Base-by-base conservation (phyloP, 1,140 invertebrate genomes). In the Drosophila equinoxialis region DNA sequence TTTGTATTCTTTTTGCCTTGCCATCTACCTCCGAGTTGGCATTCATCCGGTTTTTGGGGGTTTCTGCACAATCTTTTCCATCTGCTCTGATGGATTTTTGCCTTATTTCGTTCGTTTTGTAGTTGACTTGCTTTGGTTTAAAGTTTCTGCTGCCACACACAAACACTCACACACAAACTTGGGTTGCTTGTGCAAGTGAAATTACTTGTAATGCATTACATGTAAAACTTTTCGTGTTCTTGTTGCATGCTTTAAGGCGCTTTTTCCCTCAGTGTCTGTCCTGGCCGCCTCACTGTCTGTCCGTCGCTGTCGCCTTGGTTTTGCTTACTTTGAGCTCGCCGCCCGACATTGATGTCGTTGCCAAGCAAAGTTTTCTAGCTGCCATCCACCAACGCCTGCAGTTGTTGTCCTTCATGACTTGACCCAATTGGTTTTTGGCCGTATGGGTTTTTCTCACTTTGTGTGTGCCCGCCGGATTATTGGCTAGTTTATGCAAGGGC, bases 151-250 rank as follows among this genome's bases (percentile, higher is more conserved):
- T 60, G 57, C 20, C 39, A 51, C 17, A 51, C 17, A 51, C 45
- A 51, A 7, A 51, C 41, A 30, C n/a, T 26, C 30, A 42, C 39
- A 61, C 17, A 61, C 71, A 77, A 77, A 68, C 35, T 75, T 76
- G 6, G 5, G 30, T 30, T 30, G 30, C 58, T 81, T 65, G 55
- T 71, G 76, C 79, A 72, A 89, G 83, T 87, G 83, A 87, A 87
- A 87, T 87, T 89, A 86, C 83, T 87, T 87, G 84, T 87, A 89
- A 87, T 87, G 83, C 83, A 86, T 86, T 86, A 86, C 83, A 87
- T 87, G 73, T 59, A 65, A 79, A 87, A 87, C 68, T 89, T 87
- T 89, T 79, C 39, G 42, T 70, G 51, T 39, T 69, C 62, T 76
- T 70, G 67, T 71, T 79, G 68, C 66, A 67, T 66, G 68, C 65